A percentile compares a stretch with the other conserved stretches of the same genome.
phyloP scores from a whole-genome alignment of 2,888 invertebrate genomes.

The Anodontia alba region DNA sequence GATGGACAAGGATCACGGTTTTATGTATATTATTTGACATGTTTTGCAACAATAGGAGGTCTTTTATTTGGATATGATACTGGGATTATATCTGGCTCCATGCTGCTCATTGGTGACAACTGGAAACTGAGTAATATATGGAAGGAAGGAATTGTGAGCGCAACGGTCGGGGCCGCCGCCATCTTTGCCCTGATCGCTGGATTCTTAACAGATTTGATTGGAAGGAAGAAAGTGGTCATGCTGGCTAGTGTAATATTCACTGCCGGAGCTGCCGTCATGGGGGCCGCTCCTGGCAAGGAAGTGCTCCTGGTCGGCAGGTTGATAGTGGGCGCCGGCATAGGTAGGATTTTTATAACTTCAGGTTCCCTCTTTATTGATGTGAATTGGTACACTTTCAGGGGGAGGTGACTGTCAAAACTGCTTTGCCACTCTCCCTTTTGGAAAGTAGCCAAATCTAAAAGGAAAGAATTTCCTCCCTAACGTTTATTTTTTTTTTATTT shows the following conservation, averaged over 20 bases:
- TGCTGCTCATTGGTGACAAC: slow-evolving; percentile 83
- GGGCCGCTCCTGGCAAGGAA: slow-evolving; percentile 76
- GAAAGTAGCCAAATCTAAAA: too few relatives aligned
- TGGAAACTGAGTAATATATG: slow-evolving; percentile 84
- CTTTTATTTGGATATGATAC: slow-evolving; percentile 86
- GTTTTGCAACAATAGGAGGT: slow-evolving; percentile 84
- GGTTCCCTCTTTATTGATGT: too few relatives aligned
- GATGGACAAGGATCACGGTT: slow-evolving; percentile 33
- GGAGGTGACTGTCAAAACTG: too few relatives aligned
- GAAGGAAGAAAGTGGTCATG: slow-evolving; percentile 86
- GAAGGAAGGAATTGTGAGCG: slow-evolving; percentile 86
- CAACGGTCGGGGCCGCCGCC: slow-evolving; percentile 85
- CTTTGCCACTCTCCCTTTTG: too few relatives aligned
- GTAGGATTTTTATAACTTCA: slow-evolving; percentile 67
- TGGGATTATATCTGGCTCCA: slow-evolving; percentile 86
- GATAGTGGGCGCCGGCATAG: slow-evolving; percentile 85
- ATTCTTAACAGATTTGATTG: slow-evolving; percentile 85
- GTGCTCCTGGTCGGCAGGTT: slow-evolving; percentile 84
- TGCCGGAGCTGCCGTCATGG: slow-evolving; percentile 85
- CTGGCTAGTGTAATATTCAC: slow-evolving; percentile 85
- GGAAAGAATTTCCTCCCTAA: too few relatives aligned
- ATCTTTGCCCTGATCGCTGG: slow-evolving; percentile 85
- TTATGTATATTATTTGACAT: slow-evolving; percentile 73
- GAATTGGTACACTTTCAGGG: too few relatives aligned
- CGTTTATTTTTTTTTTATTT: too few relatives aligned